These are phyloP conservation scores for Rousettus madagascariensis DNA, from an alignment of 2,797 vertebrate species.

Conservation along the genomic window DNA sequence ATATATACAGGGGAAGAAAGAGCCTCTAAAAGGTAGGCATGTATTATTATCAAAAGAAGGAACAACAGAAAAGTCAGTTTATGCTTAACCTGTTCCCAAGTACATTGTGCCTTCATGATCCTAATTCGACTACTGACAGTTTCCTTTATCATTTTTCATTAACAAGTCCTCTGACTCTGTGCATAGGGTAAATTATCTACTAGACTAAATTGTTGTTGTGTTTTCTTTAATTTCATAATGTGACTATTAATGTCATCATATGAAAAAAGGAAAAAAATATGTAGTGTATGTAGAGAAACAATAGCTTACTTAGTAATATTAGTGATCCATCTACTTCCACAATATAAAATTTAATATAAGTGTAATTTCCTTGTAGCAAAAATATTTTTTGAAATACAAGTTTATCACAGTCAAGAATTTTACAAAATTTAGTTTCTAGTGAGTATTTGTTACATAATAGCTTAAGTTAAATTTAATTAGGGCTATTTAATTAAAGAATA, in stretches of 20 bases:
- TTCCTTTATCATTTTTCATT: background rate
- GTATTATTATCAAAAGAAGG: background rate
- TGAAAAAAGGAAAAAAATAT: background rate
- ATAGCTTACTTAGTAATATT: background rate
- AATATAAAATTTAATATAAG: background rate
- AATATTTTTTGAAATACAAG: background rate
- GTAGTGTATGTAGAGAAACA: background rate
- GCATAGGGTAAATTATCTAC: background rate
- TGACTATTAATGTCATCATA: background rate
- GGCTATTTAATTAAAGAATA: background rate
- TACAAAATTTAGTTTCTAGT: background rate
- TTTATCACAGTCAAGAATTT: background rate
- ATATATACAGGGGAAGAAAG: background rate
- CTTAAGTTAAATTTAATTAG: background rate
- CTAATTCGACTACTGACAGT: background rate
- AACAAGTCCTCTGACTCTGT: background rate
- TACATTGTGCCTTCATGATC: background rate
- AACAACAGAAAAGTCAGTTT: background rate
- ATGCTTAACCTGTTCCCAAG: background rate
- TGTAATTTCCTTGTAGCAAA: background rate
- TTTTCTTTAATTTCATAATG: background rate
- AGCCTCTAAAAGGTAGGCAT: background rate
- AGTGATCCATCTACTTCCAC: background rate
- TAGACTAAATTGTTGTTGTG: background rate
- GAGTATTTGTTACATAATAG: background rate